Evolutionary conservation across 2,797 vertebrate genomes (phyloP).

Genomic region (Nasua narica): DNA sequence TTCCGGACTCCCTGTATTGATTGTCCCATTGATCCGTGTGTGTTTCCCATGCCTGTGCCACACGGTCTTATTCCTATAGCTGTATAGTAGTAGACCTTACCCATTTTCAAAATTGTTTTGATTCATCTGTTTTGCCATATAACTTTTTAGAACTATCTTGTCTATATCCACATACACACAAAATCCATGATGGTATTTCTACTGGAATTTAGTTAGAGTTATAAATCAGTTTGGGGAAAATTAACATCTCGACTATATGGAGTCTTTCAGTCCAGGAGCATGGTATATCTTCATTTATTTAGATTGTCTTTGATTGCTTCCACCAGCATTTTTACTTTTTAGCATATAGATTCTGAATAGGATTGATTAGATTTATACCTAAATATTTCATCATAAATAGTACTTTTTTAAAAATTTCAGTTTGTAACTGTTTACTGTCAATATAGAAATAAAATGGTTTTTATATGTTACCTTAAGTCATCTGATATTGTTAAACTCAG

Average conservation of each 20-base stretch:
- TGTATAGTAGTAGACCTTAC: background rate
- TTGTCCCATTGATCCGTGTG: background rate
- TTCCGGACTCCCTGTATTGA: background rate
- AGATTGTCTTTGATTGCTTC: background rate
- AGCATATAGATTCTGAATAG: background rate
- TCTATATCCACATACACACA: background rate
- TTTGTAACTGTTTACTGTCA: background rate
- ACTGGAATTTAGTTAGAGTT: background rate
- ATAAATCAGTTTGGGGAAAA: background rate
- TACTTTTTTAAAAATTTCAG: background rate
- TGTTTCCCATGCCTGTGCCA: background rate
- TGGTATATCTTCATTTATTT: background rate
- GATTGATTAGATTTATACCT: background rate
- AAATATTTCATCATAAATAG: background rate
- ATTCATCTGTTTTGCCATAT: background rate
- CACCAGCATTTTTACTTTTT: background rate
- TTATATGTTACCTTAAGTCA: background rate
- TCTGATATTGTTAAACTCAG: background rate
- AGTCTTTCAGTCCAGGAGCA: background rate
- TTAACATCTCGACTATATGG: background rate
- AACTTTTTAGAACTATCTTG: background rate
- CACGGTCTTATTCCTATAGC: background rate
- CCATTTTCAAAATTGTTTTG: background rate
- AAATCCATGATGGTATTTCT: background rate
- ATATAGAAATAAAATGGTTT: background rate